These are phyloP conservation scores for Bufo gargarizans DNA, from an alignment of 2,113 vertebrate genomes.

Conservation along the genomic window DNA sequence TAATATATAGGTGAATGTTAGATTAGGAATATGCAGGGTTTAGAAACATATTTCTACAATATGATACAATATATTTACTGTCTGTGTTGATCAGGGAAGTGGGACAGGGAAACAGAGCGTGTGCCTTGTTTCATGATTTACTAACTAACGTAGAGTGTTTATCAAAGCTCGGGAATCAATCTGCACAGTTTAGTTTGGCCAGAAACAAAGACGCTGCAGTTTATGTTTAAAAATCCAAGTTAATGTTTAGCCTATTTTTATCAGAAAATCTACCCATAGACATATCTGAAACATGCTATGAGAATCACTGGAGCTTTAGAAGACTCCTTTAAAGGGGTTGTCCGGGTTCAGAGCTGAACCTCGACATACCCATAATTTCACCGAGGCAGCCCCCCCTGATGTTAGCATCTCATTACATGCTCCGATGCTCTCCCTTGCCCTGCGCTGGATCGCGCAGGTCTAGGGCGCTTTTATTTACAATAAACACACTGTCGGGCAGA, in stretches of 20 bases:
- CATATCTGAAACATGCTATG: not conserved
- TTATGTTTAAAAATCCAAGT: slow-evolving; percentile 8
- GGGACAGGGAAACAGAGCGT: not conserved
- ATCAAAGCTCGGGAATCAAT: slow-evolving; percentile 10
- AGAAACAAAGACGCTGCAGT: not conserved
- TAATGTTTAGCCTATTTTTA: slow-evolving; percentile 20
- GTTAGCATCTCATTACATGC: not conserved
- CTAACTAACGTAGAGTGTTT: slow-evolving; percentile 25
- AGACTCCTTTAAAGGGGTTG: not conserved
- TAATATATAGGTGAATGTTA: too few relatives aligned
- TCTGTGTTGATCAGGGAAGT: not conserved
- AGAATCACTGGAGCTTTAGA: not conserved
- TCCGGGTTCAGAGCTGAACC: not conserved
- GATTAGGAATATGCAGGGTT: too few relatives aligned
- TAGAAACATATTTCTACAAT: too few relatives aligned
- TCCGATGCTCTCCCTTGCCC: too few relatives aligned
- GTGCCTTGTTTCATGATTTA: slow-evolving; percentile 10
- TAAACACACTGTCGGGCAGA: too few relatives aligned
- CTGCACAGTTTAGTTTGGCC: slow-evolving; percentile 29
- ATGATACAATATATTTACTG: not conserved
- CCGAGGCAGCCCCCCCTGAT: not conserved
- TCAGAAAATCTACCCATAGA: not conserved
- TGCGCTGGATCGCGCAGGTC: too few relatives aligned
- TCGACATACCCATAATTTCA: not conserved
- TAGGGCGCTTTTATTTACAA: too few relatives aligned